These are phyloP conservation scores for Epizoanthus rinbou DNA, from an alignment of 92 coral and sea anemone genomes.

Conservation along the genomic window DNA sequence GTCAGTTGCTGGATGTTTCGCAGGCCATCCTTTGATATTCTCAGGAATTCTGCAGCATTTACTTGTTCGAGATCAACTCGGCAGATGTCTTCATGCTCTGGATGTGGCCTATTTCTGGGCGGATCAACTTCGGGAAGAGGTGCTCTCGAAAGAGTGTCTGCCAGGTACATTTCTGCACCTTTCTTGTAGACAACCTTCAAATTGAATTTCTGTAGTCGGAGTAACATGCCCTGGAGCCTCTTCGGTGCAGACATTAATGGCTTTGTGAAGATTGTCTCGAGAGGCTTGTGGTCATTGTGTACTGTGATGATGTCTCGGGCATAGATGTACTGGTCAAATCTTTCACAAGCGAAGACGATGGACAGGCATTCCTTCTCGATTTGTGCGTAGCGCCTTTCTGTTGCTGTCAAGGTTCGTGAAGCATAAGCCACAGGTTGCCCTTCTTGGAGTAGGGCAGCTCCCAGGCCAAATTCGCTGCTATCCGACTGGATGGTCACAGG, in stretches of 20 bases:
- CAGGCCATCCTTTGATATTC: neutral
- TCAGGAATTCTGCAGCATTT: conserved; percentile 16
- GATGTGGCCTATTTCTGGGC: neutral
- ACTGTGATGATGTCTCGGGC: neutral
- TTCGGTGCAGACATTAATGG: neutral
- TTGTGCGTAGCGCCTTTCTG: neutral
- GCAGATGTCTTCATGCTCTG: conserved; percentile 19
- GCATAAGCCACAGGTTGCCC: no score
- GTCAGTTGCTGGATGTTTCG: neutral
- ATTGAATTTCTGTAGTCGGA: conserved; percentile 11
- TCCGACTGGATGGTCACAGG: conserved; percentile 7
- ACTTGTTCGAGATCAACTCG: conserved; percentile 6
- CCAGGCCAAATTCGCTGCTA: conserved; percentile 15
- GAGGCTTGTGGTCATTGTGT: conserved; percentile 22
- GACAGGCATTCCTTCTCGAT: conserved; percentile 2
- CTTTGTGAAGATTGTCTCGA: neutral
- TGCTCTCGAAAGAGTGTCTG: neutral
- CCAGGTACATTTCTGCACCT: conserved; percentile 5
- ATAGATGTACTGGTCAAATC: conserved; percentile 4
- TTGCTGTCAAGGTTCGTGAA: conserved; percentile 3
- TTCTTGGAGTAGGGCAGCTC: neutral
- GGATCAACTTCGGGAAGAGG: conserved; percentile 3
- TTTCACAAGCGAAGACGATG: neutral
- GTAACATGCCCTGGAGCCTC: conserved; percentile 13
- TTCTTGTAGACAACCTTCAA: conserved; percentile 2